Evolutionary conservation across 2,113 vertebrate species (phyloP), one percentile per base, ranked within the genome.

Genomic region (Rhinoptilus africanus): DNA sequence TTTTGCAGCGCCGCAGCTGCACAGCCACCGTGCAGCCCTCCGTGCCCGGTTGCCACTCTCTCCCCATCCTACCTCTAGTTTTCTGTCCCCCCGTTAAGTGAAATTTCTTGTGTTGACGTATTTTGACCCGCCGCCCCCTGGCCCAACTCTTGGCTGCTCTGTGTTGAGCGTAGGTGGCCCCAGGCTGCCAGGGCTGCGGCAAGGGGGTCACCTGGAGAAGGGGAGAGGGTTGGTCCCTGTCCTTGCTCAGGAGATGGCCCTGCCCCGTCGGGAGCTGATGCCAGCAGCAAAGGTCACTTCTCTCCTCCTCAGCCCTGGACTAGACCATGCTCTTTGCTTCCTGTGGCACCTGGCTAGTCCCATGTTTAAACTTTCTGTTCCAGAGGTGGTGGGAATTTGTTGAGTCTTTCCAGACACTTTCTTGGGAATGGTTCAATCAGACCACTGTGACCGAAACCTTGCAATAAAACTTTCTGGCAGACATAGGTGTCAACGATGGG

Each of bases 1-100:
- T 79, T 91, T 78, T 95, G 85, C 77, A 60, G 35, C n/a, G 28
- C 87, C 59, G 53, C 39, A 48, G 62, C n/a, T 77, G 57, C 43
- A 47, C 34, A 69, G 45, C 50, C 50, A 19, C 51, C 0, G 0
- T 51, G 30, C 57, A 72, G 20, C 74, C 12, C 32, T 87, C 43
- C 2, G 0, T 69, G 34, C 57, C 37, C 54, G 3, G 41, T 48
- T 26, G 27, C 67, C 1, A 0, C 17, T 56, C 41, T 39, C 12
- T 89, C 35, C 37, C 43, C 28, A 32, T 71, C 37, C 32, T 37
- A 9, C 28, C 20, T 87, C 56, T 13, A 50, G 2, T 71, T 74
- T 89, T 89, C 64, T 19, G 0, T 78, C 39, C 12, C 47, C 4
- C 43, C 4, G 2, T 72, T 66, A 87, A 74, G 43, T 43, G 66